These are phyloP conservation scores for Tyto alba DNA, from an alignment of 2,113 vertebrate genomes.

Conservation along the genomic window DNA sequence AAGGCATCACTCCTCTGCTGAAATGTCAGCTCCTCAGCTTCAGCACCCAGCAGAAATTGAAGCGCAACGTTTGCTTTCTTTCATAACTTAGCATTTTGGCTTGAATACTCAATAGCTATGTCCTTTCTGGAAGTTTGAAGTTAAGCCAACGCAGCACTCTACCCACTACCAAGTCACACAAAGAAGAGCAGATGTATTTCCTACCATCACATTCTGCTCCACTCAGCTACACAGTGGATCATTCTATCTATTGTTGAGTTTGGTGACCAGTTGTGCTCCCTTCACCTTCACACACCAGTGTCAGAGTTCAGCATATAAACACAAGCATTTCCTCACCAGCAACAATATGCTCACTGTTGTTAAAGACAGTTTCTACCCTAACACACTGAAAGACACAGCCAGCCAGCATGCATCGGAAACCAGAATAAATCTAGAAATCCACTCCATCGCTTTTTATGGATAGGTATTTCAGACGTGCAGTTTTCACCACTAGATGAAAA, in stretches of 20 bases:
- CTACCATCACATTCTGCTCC: background rate
- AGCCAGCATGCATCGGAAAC: background rate
- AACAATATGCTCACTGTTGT: background rate
- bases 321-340: background rate
- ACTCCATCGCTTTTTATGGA: background rate
- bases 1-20: constrained; percentile 26
- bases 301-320: background rate
- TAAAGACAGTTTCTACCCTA: background rate
- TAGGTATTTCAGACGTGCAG: background rate
- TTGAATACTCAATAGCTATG: constrained; percentile 22
- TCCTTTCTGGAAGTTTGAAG: constrained; percentile 45
- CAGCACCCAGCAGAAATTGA: constrained; percentile 20
- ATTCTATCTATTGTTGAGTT: background rate
- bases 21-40: constrained; percentile 48
- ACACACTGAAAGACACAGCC: background rate
- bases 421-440: background rate
- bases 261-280: background rate
- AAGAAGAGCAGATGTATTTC: constrained; percentile 6
- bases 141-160: constrained; percentile 21
- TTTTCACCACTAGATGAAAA: background rate
- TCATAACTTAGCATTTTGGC: constrained; percentile 39
- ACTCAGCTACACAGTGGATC: rapidly evolving
- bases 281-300: background rate
- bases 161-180: background rate
- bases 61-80: constrained; percentile 35